These are phyloP conservation scores for Drosophila saltans DNA, from an alignment of 1,140 invertebrate species.

Conservation along the genomic window DNA sequence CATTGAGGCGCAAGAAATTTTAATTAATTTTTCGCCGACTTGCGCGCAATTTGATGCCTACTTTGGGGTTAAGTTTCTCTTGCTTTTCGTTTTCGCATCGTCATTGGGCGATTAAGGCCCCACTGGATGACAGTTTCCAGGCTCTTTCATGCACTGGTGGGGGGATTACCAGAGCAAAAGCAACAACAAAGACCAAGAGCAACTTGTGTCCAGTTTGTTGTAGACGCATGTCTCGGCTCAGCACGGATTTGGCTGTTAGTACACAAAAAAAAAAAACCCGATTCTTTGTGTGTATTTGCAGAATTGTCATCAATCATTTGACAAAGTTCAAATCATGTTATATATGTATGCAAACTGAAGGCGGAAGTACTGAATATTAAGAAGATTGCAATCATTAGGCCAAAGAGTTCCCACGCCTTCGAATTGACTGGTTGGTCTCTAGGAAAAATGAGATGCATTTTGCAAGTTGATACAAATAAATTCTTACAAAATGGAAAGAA, in stretches of 20 bases:
- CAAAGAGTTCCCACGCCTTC: constrained; percentile 1
- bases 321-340: constrained; percentile 29
- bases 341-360: constrained; percentile 32
- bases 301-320: constrained; percentile 66
- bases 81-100: constrained; percentile 30
- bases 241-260: constrained; percentile 37
- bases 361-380: constrained; percentile 64
- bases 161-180: constrained; percentile 41
- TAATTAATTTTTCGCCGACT: constrained; percentile 53
- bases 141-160: constrained; percentile 37
- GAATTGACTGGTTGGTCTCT: no score
- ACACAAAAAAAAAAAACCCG: constrained; percentile 46
- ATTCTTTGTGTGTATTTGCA: constrained; percentile 21
- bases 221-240: constrained; percentile 32
- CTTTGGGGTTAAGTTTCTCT: constrained; percentile 14
- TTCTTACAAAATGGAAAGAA: no score
- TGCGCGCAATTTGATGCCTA: constrained; percentile 27
- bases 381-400: constrained; percentile 54
- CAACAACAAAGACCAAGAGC: neutral
- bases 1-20: constrained; percentile 36
- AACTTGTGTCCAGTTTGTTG: neutral
- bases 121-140: constrained; percentile 52
- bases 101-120: constrained; percentile 33
- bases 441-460: no score
- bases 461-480: no score